Evolutionary conservation across 2,797 vertebrate species (phyloP).

Genomic region (Geotrypetes seraphini): DNA sequence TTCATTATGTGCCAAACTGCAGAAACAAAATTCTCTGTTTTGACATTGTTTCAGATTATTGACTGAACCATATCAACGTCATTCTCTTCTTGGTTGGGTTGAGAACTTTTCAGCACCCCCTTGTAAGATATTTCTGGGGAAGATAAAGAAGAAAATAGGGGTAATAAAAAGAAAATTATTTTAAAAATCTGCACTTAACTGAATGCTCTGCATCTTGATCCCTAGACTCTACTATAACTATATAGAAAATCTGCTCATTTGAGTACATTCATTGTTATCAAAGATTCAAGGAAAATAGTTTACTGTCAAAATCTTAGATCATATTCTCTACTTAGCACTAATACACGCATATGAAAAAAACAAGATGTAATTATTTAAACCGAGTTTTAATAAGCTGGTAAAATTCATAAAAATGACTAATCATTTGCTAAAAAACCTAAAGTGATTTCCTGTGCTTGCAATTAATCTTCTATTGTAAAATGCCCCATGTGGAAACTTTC

Average conservation of each 20-base stretch:
- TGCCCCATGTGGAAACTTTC: constrained; percentile 22
- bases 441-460: constrained; percentile 7
- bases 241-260: constrained; percentile 14
- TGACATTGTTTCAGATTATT: too few species aligned
- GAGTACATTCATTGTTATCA: constrained; percentile 18
- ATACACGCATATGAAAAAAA: constrained; percentile 5
- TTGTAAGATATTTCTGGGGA: neutral
- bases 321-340: constrained; percentile 26
- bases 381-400: constrained; percentile 8
- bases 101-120: too few species aligned
- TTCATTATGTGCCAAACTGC: too few species aligned
- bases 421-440: constrained; percentile 16
- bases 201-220: neutral
- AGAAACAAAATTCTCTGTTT: too few species aligned
- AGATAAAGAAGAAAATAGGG: neutral
- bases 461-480: constrained; percentile 21
- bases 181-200: neutral
- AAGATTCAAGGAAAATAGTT: constrained; percentile 25
- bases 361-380: constrained; percentile 24
- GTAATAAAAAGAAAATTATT: neutral
- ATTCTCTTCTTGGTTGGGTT: too few species aligned
- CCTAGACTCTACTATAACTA: neutral
- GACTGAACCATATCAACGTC: too few species aligned
- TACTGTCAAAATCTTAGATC: constrained; percentile 21
- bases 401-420: constrained; percentile 24